Conservation (phyloP, 2,113 vertebrate genomes). For the Pteruthius melanotis region DNA sequence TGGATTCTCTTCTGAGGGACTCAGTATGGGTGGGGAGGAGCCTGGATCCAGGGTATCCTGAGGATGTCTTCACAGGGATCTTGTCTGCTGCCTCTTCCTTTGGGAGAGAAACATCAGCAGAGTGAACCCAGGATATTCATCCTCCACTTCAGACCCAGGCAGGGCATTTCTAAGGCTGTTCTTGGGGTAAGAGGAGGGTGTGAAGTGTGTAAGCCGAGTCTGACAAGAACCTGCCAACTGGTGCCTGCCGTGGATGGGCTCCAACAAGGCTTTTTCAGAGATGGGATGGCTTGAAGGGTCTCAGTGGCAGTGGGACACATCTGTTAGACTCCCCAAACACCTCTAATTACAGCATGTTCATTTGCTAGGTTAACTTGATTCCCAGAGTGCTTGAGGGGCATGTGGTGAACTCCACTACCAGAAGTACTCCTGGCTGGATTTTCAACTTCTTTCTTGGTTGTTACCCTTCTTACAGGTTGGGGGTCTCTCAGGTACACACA, state of each 20-base stretch:
- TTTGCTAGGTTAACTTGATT: background rate
- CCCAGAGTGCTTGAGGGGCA: background rate
- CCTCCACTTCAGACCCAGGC: background rate
- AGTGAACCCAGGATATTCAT: background rate
- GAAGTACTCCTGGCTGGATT: background rate
- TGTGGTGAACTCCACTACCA: background rate
- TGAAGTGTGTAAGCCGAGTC: background rate
- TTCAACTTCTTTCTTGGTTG: background rate
- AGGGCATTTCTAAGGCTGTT: background rate
- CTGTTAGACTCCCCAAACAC: background rate
- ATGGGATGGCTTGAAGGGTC: background rate
- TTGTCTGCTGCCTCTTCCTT: background rate
- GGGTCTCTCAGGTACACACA: background rate
- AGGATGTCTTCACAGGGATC: background rate
- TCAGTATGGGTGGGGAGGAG: background rate
- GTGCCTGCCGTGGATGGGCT: background rate
- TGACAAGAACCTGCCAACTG: background rate
- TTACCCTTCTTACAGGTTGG: background rate
- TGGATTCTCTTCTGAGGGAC: background rate
- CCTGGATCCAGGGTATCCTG: background rate
- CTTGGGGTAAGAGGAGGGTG: background rate
- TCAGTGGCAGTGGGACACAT: background rate
- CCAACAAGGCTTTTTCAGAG: background rate
- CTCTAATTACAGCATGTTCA: background rate
- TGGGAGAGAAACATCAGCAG: background rate